A percentile compares a stretch with the other conserved stretches of the same genome.
These are phyloP conservation scores for Condylura cristata DNA, from an alignment of 2,113 vertebrate genomes.

Conservation along the genomic window DNA sequence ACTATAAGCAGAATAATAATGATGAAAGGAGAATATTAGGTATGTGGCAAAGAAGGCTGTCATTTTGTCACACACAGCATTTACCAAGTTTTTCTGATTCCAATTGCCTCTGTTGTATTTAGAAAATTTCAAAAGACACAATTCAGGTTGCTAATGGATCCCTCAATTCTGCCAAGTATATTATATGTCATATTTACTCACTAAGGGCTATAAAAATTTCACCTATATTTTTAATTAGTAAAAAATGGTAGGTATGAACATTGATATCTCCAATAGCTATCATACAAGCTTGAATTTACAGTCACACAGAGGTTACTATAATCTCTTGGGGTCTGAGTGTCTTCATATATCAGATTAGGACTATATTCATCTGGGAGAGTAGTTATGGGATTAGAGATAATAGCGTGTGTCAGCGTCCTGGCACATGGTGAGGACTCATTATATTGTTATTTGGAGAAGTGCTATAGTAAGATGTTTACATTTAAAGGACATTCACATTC, in stretches of 20 bases:
- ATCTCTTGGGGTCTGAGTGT: conserved; percentile 5
- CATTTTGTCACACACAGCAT: not conserved
- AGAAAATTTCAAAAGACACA: not conserved
- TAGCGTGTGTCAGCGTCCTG: not conserved
- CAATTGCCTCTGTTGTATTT: not conserved
- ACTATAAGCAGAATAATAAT: not conserved
- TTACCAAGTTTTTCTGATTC: not conserved
- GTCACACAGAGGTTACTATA: not conserved
- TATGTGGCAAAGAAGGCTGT: not conserved
- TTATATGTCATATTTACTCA: not conserved
- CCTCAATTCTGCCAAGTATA: not conserved
- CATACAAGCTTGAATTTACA: not conserved
- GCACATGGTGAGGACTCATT: not conserved
- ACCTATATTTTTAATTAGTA: conserved; percentile 30
- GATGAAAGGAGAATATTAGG: not conserved
- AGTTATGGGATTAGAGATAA: conserved; percentile 49
- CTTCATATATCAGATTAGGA: not conserved
- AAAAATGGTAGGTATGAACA: not conserved
- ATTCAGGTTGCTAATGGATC: not conserved
- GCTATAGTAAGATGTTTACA: conserved; percentile 48
- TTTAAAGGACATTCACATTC: not conserved
- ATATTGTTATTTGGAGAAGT: conserved; percentile 52
- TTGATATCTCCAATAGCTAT: not conserved
- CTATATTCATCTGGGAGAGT: not conserved
- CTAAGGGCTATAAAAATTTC: not conserved